Evolutionary conservation across 2,888 invertebrate genomes (phyloP).

Genomic region (Limenitis camilla): DNA sequence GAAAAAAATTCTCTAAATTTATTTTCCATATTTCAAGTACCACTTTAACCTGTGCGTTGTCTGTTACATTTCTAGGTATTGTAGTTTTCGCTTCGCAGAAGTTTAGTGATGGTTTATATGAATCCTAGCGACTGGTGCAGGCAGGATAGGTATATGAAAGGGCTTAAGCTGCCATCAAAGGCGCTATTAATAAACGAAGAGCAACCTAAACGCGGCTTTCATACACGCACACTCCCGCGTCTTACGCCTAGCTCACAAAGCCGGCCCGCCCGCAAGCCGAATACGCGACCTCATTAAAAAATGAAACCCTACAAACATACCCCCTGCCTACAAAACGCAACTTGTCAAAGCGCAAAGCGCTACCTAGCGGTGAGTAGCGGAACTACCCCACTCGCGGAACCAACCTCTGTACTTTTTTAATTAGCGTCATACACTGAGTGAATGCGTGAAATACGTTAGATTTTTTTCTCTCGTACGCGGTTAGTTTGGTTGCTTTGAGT

Average conservation of each 20-base stretch:
- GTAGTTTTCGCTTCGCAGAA: not conserved
- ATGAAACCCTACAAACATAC: conserved; percentile 58
- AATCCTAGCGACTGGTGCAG: not conserved
- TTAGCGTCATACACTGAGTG: conserved; percentile 68
- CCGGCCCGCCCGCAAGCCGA: conserved; percentile 47
- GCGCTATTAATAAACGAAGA: conserved; percentile 58
- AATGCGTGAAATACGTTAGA: conserved; percentile 68
- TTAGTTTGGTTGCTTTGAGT: conserved; percentile 70
- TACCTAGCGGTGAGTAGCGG: conserved; percentile 68
- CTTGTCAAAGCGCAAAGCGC: conserved; percentile 66
- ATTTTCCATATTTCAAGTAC: too few species aligned
- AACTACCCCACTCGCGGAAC: conserved; percentile 66
- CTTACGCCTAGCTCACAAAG: conserved; percentile 48
- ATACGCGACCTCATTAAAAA: conserved; percentile 72
- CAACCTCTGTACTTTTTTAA: conserved; percentile 72
- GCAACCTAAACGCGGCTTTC: conserved; percentile 53
- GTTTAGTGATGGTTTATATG: not conserved
- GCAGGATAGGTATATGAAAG: conserved; percentile 13
- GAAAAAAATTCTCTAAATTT: too few species aligned
- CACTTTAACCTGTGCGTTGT: too few species aligned
- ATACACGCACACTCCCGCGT: conserved; percentile 52
- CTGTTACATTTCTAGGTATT: not conserved
- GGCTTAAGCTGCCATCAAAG: conserved; percentile 35
- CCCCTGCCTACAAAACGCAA: conserved; percentile 47
- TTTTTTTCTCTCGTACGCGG: conserved; percentile 53